These are phyloP conservation scores for Cephonodes hylas DNA, from an alignment of 2,888 invertebrate species.

Conservation along the genomic window DNA sequence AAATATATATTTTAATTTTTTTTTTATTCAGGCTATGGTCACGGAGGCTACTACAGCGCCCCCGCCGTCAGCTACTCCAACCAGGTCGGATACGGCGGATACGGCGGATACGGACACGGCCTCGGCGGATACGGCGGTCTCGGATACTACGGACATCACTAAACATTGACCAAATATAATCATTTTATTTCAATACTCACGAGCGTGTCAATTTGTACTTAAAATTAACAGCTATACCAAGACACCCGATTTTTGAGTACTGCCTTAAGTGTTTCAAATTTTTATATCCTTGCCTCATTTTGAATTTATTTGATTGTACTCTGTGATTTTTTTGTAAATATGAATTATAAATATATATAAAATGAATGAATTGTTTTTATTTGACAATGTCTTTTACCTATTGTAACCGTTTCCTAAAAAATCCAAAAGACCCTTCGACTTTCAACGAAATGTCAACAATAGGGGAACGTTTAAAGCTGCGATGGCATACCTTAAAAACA, in stretches of 20 bases:
- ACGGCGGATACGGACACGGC: conserved; percentile 39
- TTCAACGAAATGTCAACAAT: too few species aligned
- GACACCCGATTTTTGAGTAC: not conserved
- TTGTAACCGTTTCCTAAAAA: too few species aligned
- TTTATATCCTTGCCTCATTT: conserved; percentile 4
- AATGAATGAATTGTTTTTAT: not conserved
- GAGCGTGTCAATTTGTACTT: not conserved
- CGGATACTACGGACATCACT: conserved; percentile 51
- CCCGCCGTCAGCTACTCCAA: conserved; percentile 44
- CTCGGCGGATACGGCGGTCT: conserved; percentile 41
- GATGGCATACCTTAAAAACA: too few species aligned
- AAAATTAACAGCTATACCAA: not conserved
- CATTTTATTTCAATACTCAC: not conserved
- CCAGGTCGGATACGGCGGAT: conserved; percentile 40
- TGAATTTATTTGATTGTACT: not conserved
- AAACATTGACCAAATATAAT: conserved; percentile 20
- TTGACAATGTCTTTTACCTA: too few species aligned
- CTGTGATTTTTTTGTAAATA: conserved; percentile 10
- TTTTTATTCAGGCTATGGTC: conserved; percentile 34
- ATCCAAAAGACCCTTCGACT: too few species aligned
- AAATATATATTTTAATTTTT: too few species aligned
- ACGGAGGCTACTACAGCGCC: conserved; percentile 31
- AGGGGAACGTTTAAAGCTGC: too few species aligned
- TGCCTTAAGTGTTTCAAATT: conserved; percentile 3
- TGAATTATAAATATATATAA: conserved; percentile 4